phyloP scores from a whole-genome alignment of 1,140 invertebrate genomes.

The Ladona fulva region DNA sequence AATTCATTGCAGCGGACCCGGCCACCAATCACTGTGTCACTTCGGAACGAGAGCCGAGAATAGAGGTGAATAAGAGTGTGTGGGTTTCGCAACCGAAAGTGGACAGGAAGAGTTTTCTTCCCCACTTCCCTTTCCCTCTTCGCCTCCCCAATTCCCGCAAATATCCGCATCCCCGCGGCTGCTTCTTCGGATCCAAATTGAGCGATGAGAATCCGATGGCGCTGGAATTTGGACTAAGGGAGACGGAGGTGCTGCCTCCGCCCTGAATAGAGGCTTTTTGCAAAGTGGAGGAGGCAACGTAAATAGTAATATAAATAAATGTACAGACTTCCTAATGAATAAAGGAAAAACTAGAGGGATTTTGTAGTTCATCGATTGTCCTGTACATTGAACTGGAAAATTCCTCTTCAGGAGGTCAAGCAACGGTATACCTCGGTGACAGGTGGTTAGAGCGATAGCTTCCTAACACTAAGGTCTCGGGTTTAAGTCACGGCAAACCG shows the following conservation, averaged over 20 bases:
- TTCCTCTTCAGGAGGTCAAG: too few relatives aligned
- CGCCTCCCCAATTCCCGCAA: neutral
- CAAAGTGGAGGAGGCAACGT: too few relatives aligned
- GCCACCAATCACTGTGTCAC: neutral
- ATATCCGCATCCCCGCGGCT: neutral
- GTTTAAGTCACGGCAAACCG: too few relatives aligned
- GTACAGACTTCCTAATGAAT: too few relatives aligned
- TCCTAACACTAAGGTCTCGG: too few relatives aligned
- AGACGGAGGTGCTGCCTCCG: neutral
- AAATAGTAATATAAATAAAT: too few relatives aligned
- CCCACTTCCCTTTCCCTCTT: neutral
- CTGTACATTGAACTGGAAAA: too few relatives aligned
- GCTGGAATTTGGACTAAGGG: neutral
- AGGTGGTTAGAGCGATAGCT: too few relatives aligned
- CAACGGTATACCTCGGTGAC: too few relatives aligned
- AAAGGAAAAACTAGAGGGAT: too few relatives aligned
- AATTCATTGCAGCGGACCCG: neutral
- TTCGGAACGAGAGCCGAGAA: neutral
- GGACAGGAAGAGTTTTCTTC: neutral
- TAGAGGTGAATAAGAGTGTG: conserved; percentile 9
- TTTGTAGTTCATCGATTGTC: too few relatives aligned
- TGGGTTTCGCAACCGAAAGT: conserved; percentile 7
- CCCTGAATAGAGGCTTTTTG: neutral
- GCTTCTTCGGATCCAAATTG: neutral
- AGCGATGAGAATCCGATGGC: neutral